A percentile compares a stretch with the other conserved stretches of the same genome.
phyloP scores from a whole-genome alignment of 1,140 invertebrate species.

The Zaprionus davidi region DNA sequence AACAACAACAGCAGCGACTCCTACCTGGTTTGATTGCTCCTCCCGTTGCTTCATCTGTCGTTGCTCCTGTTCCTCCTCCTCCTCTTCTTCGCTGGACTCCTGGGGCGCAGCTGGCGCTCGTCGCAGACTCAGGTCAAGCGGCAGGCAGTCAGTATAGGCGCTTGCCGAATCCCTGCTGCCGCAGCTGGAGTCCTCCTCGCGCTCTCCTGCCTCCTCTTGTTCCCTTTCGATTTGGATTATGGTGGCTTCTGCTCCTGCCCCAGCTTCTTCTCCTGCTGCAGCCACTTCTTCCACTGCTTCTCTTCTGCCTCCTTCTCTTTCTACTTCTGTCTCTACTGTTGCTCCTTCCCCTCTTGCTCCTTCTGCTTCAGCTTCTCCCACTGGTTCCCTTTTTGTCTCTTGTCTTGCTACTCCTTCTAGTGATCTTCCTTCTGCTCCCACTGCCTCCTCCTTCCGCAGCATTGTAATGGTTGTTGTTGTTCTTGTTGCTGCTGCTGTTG shows the following conservation, averaged over 20 bases:
- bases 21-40: neutral
- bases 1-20: neutral
- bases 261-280: neutral
- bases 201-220: constrained; percentile 5
- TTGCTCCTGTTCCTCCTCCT: constrained; percentile 6
- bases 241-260: neutral
- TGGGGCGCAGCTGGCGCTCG: constrained; percentile 44
- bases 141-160: constrained; percentile 57
- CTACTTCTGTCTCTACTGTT: constrained; percentile 3
- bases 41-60: neutral
- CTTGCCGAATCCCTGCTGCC: constrained; percentile 43
- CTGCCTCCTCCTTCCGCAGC: constrained; percentile 54
- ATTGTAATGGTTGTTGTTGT: constrained; percentile 60
- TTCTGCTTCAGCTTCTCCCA: neutral
- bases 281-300: constrained; percentile 29
- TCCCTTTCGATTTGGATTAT: constrained; percentile 5
- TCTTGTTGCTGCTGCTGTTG: constrained; percentile 21
- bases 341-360: neutral
- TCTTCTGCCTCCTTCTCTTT: neutral
- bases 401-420: neutral
- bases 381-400: neutral
- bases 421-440: constrained; percentile 18
- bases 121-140: constrained; percentile 57
- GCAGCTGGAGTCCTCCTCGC: constrained; percentile 48
- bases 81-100: constrained; percentile 47